Conservation (phyloP, 2,797 vertebrate species). For the Sebastes wilsoni region DNA sequence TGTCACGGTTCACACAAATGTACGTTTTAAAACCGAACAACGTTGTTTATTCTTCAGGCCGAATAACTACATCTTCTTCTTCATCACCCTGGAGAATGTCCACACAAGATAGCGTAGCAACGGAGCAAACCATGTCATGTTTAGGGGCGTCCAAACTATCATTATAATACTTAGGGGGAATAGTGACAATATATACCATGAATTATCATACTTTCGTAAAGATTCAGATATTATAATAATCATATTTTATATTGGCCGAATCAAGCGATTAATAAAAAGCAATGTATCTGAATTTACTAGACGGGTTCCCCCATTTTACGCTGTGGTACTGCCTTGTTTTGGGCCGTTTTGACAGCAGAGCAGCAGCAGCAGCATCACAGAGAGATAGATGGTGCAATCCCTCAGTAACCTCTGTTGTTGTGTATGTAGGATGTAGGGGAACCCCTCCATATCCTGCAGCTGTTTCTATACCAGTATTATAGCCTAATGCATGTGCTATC, state of each 20-base stretch:
- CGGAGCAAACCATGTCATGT: slow-evolving; percentile 71
- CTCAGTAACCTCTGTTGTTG: slow-evolving; percentile 25
- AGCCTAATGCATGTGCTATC: not conserved
- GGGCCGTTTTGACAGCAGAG: slow-evolving; percentile 33
- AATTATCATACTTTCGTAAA: accelerated
- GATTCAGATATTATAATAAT: not conserved
- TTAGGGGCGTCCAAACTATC: not conserved
- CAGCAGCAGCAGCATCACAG: slow-evolving; percentile 33
- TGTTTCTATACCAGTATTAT: not conserved
- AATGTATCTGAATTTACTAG: accelerated
- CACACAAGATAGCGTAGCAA: slow-evolving; percentile 73
- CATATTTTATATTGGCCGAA: accelerated
- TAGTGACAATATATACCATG: accelerated
- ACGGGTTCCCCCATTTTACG: not conserved
- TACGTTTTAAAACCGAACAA: slow-evolving; percentile 2
- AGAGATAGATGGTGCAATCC: slow-evolving; percentile 65
- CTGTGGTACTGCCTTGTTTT: slow-evolving; percentile 36
- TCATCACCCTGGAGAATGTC: slow-evolving; percentile 76
- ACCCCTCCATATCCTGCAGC: not conserved
- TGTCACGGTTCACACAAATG: not conserved
- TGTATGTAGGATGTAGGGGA: not conserved
- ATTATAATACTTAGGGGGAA: accelerated
- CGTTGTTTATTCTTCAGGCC: slow-evolving; percentile 6
- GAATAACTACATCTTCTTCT: slow-evolving; percentile 54
- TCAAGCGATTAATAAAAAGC: accelerated